Evolutionary conservation across 2,888 invertebrate species (phyloP).

Genomic region (Philonicus albiceps): DNA sequence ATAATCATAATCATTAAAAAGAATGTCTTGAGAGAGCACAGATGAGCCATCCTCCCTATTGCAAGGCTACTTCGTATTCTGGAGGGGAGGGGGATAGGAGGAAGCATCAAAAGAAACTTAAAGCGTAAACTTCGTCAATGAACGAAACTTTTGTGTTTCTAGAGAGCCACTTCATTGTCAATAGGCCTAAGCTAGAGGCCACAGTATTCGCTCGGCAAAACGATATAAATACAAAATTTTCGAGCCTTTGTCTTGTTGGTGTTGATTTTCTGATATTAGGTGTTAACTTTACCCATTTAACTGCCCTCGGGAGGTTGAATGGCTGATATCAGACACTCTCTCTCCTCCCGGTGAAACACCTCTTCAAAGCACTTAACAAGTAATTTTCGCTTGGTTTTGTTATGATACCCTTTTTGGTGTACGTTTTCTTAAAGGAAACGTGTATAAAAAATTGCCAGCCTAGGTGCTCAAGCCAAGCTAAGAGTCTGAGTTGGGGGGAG

Average conservation of each 20-base stretch:
- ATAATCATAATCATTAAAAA: slow-evolving; percentile 49
- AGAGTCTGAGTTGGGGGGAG: neutral
- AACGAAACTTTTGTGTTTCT: slow-evolving; percentile 44
- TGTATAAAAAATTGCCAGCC: neutral
- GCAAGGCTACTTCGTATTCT: neutral
- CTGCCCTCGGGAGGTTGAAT: slow-evolving; percentile 1
- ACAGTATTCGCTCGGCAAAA: slow-evolving; percentile 37
- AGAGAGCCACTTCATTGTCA: slow-evolving; percentile 39
- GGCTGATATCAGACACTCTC: slow-evolving; percentile 34
- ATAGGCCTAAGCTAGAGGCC: slow-evolving; percentile 34
- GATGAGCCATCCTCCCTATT: slow-evolving; percentile 33
- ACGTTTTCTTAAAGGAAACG: neutral
- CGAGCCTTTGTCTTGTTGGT: slow-evolving; percentile 46
- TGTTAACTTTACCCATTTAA: slow-evolving; percentile 50
- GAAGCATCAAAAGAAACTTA: slow-evolving; percentile 22
- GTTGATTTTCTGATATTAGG: slow-evolving; percentile 53
- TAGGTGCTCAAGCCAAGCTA: neutral
- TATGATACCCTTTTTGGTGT: slow-evolving; percentile 32
- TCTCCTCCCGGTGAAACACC: neutral
- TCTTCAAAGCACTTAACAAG: slow-evolving; percentile 31
- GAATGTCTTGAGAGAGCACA: slow-evolving; percentile 41
- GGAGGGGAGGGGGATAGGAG: too few species aligned
- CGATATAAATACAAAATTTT: slow-evolving; percentile 46
- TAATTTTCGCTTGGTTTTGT: slow-evolving; percentile 23
- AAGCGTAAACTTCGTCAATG: slow-evolving; percentile 46